Percentiles rank a stretch among this genome's conserved stretches.
These are phyloP conservation scores for Conus ventricosus DNA, from an alignment of 1,140 invertebrate species.

Conservation along the genomic window DNA sequence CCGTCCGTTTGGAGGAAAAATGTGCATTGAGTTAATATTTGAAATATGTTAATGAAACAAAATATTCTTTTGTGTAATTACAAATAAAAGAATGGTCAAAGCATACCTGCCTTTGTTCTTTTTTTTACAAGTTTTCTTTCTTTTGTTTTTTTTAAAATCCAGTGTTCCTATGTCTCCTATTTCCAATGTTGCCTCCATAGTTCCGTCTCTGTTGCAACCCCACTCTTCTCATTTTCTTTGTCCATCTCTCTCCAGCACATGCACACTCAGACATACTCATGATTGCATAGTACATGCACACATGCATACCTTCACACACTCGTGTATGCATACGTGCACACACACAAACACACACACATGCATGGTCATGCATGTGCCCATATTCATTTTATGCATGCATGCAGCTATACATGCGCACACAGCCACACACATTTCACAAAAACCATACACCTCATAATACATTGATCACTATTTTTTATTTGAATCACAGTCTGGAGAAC, in stretches of 20 bases:
- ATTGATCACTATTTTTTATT: constrained; percentile 31
- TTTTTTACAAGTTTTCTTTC: too few species aligned
- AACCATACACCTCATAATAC: background rate
- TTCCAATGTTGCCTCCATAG: too few species aligned
- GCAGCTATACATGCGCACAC: background rate
- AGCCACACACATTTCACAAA: background rate
- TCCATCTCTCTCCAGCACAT: too few species aligned
- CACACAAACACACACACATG: background rate
- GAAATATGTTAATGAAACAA: background rate
- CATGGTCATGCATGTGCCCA: background rate
- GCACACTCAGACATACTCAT: too few species aligned
- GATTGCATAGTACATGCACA: too few species aligned
- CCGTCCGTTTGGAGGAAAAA: background rate
- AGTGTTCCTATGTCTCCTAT: too few species aligned
- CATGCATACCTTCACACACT: too few species aligned
- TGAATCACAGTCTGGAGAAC: constrained; percentile 32
- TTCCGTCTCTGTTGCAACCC: too few species aligned
- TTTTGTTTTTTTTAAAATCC: too few species aligned
- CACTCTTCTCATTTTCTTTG: too few species aligned
- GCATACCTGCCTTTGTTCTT: background rate
- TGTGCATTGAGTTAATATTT: background rate
- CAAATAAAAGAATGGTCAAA: background rate
- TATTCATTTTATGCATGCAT: background rate
- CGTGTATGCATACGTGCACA: too few species aligned
- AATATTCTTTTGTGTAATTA: background rate